Percentiles rank a stretch among this genome's conserved stretches.
Evolutionary conservation across 2,113 vertebrate species (phyloP).

Genomic region (Myotis yumanensis): DNA sequence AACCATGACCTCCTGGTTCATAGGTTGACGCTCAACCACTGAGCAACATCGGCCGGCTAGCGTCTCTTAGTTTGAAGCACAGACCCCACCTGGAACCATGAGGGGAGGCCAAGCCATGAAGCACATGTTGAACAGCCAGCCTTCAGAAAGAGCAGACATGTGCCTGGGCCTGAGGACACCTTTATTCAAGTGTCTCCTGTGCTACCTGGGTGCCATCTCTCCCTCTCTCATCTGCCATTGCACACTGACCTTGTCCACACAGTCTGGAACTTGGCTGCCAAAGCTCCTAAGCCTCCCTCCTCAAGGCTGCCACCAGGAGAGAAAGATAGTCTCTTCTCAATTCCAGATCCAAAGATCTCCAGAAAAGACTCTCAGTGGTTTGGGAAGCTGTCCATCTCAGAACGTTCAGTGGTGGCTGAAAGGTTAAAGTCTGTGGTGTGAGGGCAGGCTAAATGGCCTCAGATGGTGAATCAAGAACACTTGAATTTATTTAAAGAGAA

Average conservation of each 20-base stretch:
- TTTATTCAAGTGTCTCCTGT: neutral
- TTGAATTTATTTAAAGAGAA: too few relatives aligned
- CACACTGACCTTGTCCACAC: neutral
- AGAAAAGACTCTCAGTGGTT: neutral
- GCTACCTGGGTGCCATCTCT: neutral
- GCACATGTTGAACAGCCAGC: neutral
- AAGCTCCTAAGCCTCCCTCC: neutral
- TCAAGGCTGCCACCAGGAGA: neutral
- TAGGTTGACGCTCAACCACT: too few relatives aligned
- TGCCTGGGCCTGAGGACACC: neutral
- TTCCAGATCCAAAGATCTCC: neutral
- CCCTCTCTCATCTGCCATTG: neutral
- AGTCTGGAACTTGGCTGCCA: neutral
- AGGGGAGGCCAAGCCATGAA: too few relatives aligned
- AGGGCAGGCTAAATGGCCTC: too few relatives aligned
- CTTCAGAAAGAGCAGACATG: neutral
- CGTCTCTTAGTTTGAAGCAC: neutral
- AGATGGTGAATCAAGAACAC: too few relatives aligned
- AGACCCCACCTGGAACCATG: neutral
- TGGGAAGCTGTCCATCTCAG: neutral
- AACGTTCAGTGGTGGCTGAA: neutral
- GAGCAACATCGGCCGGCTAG: neutral
- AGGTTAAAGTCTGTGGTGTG: too few relatives aligned
- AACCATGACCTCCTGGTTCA: too few relatives aligned
- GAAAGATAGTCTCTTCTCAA: neutral